Base-by-base conservation (phyloP, 2,888 invertebrate genomes). In the Galeruca laticollis region DNA sequence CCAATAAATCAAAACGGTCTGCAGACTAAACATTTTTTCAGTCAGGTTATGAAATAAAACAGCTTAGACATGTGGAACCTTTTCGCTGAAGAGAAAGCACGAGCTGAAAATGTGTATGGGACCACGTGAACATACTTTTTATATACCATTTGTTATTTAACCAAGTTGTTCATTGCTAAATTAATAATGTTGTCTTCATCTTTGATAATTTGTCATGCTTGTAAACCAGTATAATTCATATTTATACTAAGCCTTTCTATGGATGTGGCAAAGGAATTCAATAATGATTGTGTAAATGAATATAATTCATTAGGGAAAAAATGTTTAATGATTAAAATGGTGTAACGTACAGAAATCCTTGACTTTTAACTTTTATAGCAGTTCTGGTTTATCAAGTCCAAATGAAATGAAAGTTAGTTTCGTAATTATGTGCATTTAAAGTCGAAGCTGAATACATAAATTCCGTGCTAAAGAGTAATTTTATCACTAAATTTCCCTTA, bases 361-460 rank as follows among this genome's bases (percentile, higher is more conserved):
- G 73, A 73, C 73, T 75, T 75, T 75, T 69, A 61, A 60, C 71
- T 70, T 72, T 66, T 73, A 65, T 59, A 68, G 63, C 3, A 57
- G 15, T 56, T n/a, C 35, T 62, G 64, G 61, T 51, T 52, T 63
- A 60, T 61, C 65, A 66, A 57, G 15, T 33, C 35, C 11, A 57
- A 5, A 26, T 26, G 3, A 26, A 73, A 73, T 72, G 74, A 70
- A 71, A 73, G 68, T 73, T 60, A 60, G 51, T 57, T 31, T 20
- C 33, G 11, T 37, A 62, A 43, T 52, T 60, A 71, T 70, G 61
- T 72, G 61, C 73, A 66, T 69, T 74, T 59, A 67, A 60, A 60
- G 31, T 43, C 1, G 62, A 31, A 51, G 59, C 56, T 47, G 37
- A 47, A 35, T 43, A 49, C 52, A 68, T 59, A 49, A 33, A 72